These are phyloP conservation scores for Poecilus cupreus DNA, from an alignment of 2,888 invertebrate species.

Conservation along the genomic window DNA sequence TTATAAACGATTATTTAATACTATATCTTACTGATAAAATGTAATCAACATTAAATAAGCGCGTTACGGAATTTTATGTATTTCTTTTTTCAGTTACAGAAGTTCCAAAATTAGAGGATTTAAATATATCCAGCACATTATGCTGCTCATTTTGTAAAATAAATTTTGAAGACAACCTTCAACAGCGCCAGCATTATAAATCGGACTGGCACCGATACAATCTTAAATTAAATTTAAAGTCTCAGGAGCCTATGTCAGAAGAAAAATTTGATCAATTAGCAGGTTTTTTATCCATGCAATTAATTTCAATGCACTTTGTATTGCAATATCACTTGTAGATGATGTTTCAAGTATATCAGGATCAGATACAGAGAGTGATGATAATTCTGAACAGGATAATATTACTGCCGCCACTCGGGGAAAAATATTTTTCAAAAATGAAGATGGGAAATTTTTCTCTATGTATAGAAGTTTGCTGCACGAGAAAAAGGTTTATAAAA, in stretches of 20 bases:
- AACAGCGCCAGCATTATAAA: slow-evolving; percentile 86
- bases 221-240: slow-evolving; percentile 82
- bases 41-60: background rate
- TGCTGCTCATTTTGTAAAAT: slow-evolving; percentile 75
- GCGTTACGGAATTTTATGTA: background rate
- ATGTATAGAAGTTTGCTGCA: slow-evolving; percentile 84
- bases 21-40: background rate
- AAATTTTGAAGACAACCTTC: slow-evolving; percentile 76
- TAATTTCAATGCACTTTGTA: background rate
- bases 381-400: slow-evolving; percentile 70
- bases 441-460: slow-evolving; percentile 81
- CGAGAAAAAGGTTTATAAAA: slow-evolving; percentile 79
- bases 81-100: slow-evolving; percentile 27
- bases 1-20: background rate
- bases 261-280: slow-evolving; percentile 73
- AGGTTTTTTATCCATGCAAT: slow-evolving; percentile 40
- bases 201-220: slow-evolving; percentile 91
- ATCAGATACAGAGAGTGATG: slow-evolving; percentile 75
- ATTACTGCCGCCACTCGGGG: slow-evolving; percentile 74
- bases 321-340: slow-evolving; percentile 70
- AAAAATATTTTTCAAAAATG: slow-evolving; percentile 84
- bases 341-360: slow-evolving; percentile 81
- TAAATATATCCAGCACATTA: slow-evolving; percentile 71
- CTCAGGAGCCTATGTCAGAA: slow-evolving; percentile 75
- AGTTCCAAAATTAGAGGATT: slow-evolving; percentile 66